Conservation (phyloP, 1,140 invertebrate species). For the Hycleus phaleratus region DNA sequence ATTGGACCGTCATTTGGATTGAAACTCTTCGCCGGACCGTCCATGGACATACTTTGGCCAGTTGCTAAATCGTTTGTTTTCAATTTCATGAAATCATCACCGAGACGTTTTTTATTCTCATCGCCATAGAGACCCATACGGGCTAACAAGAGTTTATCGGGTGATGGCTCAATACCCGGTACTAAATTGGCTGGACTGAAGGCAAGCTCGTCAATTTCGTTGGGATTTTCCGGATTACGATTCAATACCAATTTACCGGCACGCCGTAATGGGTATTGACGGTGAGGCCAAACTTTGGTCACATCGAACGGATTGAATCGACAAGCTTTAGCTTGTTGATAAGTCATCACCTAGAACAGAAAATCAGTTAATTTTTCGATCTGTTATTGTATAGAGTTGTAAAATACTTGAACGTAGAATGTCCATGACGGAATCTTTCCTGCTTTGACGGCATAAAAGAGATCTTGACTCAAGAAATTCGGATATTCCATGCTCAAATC, state of each 20-base stretch:
- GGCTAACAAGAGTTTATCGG: slow-evolving; percentile 93
- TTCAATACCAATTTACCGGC: slow-evolving; percentile 88
- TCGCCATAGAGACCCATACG: slow-evolving; percentile 92
- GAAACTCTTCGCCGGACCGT: slow-evolving; percentile 2
- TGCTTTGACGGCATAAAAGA: slow-evolving; percentile 75
- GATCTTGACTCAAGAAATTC: slow-evolving; percentile 69
- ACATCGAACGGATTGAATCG: slow-evolving; percentile 86
- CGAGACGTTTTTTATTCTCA: slow-evolving; percentile 81
- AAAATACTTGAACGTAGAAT: slow-evolving; percentile 52
- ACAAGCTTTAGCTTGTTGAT: slow-evolving; percentile 53
- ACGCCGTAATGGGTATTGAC: slow-evolving; percentile 81
- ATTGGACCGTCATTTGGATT: too few relatives aligned
- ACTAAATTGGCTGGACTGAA: slow-evolving; percentile 89
- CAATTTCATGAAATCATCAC: slow-evolving; percentile 85
- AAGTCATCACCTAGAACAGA: slow-evolving; percentile 49
- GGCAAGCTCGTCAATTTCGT: slow-evolving; percentile 91
- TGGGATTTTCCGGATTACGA: slow-evolving; percentile 88
- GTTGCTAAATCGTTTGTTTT: slow-evolving; percentile 87
- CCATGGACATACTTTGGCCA: slow-evolving; percentile 33
- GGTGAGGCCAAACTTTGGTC: slow-evolving; percentile 90
- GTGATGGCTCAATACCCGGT: slow-evolving; percentile 84
- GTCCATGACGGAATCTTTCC: slow-evolving; percentile 71
- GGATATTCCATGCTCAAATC: slow-evolving; percentile 61
- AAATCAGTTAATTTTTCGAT: neutral
- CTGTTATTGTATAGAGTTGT: neutral